Percentiles rank a stretch among this genome's conserved stretches.
Conservation (phyloP, 2,113 vertebrate species). For the Rhodinocichla rosea region DNA sequence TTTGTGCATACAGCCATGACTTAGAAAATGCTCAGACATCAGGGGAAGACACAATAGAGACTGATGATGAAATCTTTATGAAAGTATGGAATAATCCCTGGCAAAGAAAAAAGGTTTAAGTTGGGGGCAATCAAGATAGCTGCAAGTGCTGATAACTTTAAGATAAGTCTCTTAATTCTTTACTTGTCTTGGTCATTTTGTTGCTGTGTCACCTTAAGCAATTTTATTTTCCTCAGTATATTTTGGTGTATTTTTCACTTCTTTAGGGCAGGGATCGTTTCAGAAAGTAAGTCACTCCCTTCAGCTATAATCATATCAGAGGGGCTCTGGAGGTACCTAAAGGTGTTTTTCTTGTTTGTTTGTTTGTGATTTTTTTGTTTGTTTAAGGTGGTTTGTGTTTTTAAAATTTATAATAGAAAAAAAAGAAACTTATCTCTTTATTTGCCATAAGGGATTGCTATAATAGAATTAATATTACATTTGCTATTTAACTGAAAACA, state of each 20-base stretch:
- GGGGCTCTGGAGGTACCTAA: neutral
- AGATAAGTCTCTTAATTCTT: neutral
- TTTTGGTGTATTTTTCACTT: neutral
- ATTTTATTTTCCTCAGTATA: neutral
- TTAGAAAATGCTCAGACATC: neutral
- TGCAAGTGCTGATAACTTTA: neutral
- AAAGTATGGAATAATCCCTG: neutral
- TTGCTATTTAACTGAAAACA: neutral
- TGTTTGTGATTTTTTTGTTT: neutral
- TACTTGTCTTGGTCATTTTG: neutral
- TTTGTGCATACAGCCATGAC: neutral
- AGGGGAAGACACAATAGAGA: neutral
- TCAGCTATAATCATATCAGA: neutral
- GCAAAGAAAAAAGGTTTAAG: neutral
- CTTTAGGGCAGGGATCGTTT: neutral
- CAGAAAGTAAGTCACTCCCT: neutral
- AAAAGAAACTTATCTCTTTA: neutral
- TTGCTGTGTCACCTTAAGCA: neutral
- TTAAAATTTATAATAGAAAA: neutral
- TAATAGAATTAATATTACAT: neutral
- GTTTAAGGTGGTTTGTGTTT: neutral
- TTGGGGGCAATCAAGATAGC: neutral
- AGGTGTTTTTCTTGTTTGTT: neutral
- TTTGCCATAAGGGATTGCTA: neutral
- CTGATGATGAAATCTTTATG: neutral